These are phyloP conservation scores for Melipona bicolor DNA, from an alignment of 2,888 invertebrate species.

Conservation along the genomic window DNA sequence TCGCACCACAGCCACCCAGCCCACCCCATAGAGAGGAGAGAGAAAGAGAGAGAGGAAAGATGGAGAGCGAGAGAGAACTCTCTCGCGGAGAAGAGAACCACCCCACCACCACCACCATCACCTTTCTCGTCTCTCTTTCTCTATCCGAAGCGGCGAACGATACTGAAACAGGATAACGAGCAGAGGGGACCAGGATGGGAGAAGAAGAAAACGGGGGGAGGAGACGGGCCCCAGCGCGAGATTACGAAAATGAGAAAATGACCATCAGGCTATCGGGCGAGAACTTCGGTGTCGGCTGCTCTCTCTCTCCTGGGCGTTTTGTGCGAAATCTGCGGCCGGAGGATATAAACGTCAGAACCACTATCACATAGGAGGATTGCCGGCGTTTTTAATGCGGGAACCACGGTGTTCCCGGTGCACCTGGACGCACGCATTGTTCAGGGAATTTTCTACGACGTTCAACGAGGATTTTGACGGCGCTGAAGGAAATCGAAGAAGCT, in stretches of 20 bases:
- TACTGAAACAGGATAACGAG: not conserved
- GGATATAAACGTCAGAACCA: slow-evolving; percentile 58
- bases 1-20: too few relatives aligned
- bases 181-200: slow-evolving; percentile 17
- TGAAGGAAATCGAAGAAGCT: not conserved
- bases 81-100: slow-evolving; percentile 48
- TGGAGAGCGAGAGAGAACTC: slow-evolving; percentile 12
- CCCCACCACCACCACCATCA: slow-evolving; percentile 10
- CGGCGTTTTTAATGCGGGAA: slow-evolving; percentile 52
- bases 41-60: too few relatives aligned
- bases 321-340: slow-evolving; percentile 70
- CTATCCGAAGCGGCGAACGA: not conserved
- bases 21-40: slow-evolving; percentile 47
- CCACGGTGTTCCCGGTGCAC: not conserved
- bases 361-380: slow-evolving; percentile 45
- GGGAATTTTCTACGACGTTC: slow-evolving; percentile 12
- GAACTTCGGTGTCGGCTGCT: slow-evolving; percentile 75
- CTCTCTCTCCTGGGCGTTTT: slow-evolving; percentile 60
- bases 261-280: slow-evolving; percentile 80
- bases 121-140: not conserved
- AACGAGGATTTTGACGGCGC: not conserved
- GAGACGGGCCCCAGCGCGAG: slow-evolving; percentile 72
- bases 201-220: too few relatives aligned
- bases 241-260: slow-evolving; percentile 84
- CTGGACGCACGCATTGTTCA: slow-evolving; percentile 41